Conservation (phyloP, 2,888 invertebrate genomes). For the Clanis bilineata region DNA sequence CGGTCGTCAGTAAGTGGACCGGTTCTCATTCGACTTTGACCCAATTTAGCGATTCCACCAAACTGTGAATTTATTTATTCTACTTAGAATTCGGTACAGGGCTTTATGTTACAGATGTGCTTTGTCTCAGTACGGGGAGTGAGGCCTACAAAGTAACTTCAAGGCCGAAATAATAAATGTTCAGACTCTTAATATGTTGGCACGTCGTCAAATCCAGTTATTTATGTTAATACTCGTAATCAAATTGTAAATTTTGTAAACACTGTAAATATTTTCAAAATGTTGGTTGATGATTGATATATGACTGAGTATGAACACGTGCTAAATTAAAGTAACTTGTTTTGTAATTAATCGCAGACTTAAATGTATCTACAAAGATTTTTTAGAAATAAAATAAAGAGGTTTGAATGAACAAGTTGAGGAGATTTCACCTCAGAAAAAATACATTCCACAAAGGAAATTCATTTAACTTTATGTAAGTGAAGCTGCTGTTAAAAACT, state of each 20-base stretch:
- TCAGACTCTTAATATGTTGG: constrained; percentile 5
- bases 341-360: neutral
- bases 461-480: too few relatives aligned
- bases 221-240: constrained; percentile 4
- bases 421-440: too few relatives aligned
- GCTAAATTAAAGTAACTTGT: neutral
- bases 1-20: neutral
- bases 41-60: neutral
- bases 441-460: too few relatives aligned
- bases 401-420: too few relatives aligned
- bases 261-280: neutral
- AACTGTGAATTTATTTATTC: neutral
- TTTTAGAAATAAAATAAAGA: too few relatives aligned
- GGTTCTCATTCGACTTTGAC: constrained; percentile 13
- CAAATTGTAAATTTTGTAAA: neutral
- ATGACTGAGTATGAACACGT: neutral
- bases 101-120: neutral
- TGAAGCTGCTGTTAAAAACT: too few relatives aligned
- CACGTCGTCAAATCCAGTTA: constrained; percentile 6
- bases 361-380: too few relatives aligned
- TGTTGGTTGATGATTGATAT: neutral
- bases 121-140: neutral
- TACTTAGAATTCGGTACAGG: constrained; percentile 3
- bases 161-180: constrained; percentile 2
- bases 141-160: neutral